Base-by-base conservation (phyloP, 2,888 invertebrate species). In the Pycnomerus fuliginosus region DNA sequence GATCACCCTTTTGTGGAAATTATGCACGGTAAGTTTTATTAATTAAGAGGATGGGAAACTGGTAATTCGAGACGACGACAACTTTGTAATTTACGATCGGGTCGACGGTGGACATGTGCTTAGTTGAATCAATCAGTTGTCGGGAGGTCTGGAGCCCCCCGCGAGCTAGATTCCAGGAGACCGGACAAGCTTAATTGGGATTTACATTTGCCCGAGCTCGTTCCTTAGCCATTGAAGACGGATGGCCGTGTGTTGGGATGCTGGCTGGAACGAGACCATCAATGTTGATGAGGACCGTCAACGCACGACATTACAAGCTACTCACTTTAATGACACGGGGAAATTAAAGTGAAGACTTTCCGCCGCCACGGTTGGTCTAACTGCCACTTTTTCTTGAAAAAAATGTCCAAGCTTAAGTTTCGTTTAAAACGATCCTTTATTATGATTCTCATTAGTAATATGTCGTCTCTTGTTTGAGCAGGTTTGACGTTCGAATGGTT, bases 61-160 rank as follows among this genome's bases (percentile, higher is more conserved):
- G n/a, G n/a, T n/a, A n/a, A n/a, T 20, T 4, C 20, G 8, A 20
- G 5, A 20, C 20, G 20, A 8, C 20, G 8, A 20, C 20, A 20
- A 20, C 20, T 20, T 56, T 49, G 58, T 66, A 69, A 69, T 69
- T 69, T 69, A 69, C 68, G 66, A 64, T 53, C 44, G 52, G 49
- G 48, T 59, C 51, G 41, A 44, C 44, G 50, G 48, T 60, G 65
- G 68, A 68, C 70, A 68, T 68, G 65, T 65, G 66, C 65, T 65
- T 58, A 60, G 62, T 53, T 63, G 69, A 70, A 71, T 70, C 71
- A 70, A 70, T 71, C 71, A 71, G 68, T 70, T 70, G 70, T 69
- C 68, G 60, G 62, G 60, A 54, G 62, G 53, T 56, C 52, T 48
- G 52, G 54, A 59, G 60, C 65, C 66, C 67, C 65, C 65, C 62